Evolutionary conservation across 37 sponge, comb jelly and placozoan species (phyloP), one percentile per base, ranked within the genome.

Genomic region (Crambe crambe): DNA sequence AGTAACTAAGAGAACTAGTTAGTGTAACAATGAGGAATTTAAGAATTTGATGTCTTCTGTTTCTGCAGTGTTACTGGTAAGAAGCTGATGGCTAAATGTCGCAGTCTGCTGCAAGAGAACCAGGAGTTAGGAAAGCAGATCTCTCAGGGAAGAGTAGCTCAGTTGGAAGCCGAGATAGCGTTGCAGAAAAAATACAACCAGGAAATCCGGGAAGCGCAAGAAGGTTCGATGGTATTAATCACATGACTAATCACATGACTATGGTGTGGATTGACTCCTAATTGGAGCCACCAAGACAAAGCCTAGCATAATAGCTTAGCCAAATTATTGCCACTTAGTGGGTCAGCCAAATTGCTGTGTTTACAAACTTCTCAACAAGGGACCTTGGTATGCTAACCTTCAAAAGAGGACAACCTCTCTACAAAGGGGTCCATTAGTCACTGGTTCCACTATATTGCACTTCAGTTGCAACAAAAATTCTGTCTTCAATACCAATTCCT

Each of bases 41-140:
- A 51, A 15, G 15, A 15, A 15, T 9, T 51, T 51, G 15, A 18
- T 58, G 8, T 58, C 21, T 58, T 58, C 25, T 58, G 17, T 58
- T 26, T 58, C 37, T 65, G 66, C 66, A 95, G 96, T 89, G 96
- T 89, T 22, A 89, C 96, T 37, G 96, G 96, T 1, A 91, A 94
- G 89, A 94, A 94, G 69, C 67, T 97, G 72, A 92, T 97, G 90
- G 83, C 91, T 37, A 97, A 94, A 71, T 97, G 98, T 81, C 80
- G 95, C 20, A 75, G 66, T 26, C 62, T 97, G 47, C 75, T 97
- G 18, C 90, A 91, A 32, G 98, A 97, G 76, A 97, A 97, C 74
- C 88, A 94, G 61, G 95, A 97, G 51, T 76, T 97, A 26, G 98
- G 98, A 0, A 91, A 92, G 65, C 98, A 97, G 89, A 82, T 97